phyloP scores from a whole-genome alignment of 2,113 vertebrate genomes.

The Carassius gibelio region DNA sequence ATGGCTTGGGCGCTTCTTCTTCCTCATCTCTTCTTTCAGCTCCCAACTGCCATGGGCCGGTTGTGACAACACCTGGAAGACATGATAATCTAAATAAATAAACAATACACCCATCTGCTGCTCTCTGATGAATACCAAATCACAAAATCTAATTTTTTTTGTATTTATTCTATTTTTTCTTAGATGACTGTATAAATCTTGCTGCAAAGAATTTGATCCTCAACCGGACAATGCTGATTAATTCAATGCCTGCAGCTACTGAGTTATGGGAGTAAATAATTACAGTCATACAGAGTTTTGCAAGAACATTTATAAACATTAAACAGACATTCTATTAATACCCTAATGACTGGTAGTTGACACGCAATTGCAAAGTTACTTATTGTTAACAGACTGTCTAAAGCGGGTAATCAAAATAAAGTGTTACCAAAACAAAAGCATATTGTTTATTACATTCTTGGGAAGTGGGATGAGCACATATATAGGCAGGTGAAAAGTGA shows the following conservation, averaged over 20 bases:
- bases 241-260: conserved; percentile 65
- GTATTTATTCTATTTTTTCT: not conserved
- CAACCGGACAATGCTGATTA: conserved; percentile 53
- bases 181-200: conserved; percentile 56
- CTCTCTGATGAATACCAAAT: not conserved
- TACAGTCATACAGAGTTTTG: not conserved
- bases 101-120: not conserved
- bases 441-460: not conserved
- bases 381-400: not conserved
- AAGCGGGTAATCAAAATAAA: not conserved
- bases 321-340: not conserved
- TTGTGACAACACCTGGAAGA: conserved; percentile 88
- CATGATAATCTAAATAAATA: conserved; percentile 47
- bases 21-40: conserved; percentile 87
- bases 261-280: conserved; percentile 76
- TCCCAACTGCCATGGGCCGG: conserved; percentile 85
- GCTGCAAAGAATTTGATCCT: conserved; percentile 50
- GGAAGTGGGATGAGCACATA: too few species aligned
- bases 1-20: conserved; percentile 85
- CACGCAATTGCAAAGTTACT: not conserved
- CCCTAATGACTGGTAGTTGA: not conserved
- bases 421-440: not conserved
- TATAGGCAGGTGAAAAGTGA: too few species aligned
- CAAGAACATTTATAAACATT: too few species aligned
- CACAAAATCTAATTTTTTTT: rapidly evolving